These are phyloP conservation scores for Felis chaus DNA, from an alignment of 2,113 vertebrate species.

Conservation along the genomic window DNA sequence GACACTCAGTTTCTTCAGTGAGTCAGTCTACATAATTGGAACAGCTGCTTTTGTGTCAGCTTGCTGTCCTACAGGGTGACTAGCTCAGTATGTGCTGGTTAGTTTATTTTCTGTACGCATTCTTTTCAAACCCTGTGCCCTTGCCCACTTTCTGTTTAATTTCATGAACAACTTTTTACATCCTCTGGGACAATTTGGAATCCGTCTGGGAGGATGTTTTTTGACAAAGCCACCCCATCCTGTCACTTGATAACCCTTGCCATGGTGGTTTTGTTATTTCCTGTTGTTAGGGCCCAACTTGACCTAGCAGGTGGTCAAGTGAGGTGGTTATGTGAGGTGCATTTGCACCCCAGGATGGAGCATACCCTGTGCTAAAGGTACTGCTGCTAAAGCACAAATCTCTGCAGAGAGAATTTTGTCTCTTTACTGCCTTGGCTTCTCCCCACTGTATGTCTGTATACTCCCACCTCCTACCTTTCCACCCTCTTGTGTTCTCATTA, in stretches of 20 bases:
- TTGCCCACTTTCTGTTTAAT: neutral
- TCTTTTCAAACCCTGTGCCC: neutral
- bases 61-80: neutral
- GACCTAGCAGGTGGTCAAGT: no score
- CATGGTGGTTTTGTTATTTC: neutral
- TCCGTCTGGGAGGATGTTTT: neutral
- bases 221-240: rapidly evolving
- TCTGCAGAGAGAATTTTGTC: neutral
- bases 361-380: neutral
- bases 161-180: neutral
- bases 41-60: neutral
- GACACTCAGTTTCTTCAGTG: neutral
- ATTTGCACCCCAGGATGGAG: neutral
- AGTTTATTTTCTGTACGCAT: neutral
- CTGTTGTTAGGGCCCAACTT: neutral
- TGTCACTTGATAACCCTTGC: neutral
- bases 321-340: no score
- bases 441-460: rapidly evolving
- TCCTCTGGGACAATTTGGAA: neutral
- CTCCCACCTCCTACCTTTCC: neutral
- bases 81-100: rapidly evolving
- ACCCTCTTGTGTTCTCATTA: neutral
- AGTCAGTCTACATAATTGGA: neutral
- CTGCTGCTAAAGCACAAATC: no score
- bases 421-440: neutral